Conservation (phyloP, 2,797 vertebrate genomes). For the Peromyscus nudipes region DNA sequence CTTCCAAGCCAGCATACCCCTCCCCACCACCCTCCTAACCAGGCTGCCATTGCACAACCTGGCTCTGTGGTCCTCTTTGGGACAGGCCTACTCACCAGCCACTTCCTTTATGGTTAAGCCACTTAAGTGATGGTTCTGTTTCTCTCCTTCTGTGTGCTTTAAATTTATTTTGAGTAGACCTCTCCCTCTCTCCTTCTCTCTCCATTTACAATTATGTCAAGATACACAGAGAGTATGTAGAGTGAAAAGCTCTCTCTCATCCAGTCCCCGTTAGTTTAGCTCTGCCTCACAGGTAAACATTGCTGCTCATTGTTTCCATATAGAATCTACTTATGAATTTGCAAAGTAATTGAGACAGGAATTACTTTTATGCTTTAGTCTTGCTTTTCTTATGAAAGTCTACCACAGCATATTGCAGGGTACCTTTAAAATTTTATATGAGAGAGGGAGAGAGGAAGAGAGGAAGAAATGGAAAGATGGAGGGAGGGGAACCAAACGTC, state of each 20-base stretch:
- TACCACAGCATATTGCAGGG: background rate
- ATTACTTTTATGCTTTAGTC: background rate
- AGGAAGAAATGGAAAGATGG: background rate
- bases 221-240: background rate
- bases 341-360: background rate
- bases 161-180: background rate
- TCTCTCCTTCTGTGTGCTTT: conserved; percentile 62
- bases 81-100: conserved; percentile 12
- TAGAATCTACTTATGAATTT: conserved; percentile 24
- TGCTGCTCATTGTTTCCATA: background rate
- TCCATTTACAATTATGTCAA: background rate
- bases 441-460: background rate
- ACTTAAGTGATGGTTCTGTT: conserved; percentile 31
- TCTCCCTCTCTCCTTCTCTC: background rate
- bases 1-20: rapidly evolving
- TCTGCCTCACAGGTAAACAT: background rate
- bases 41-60: background rate
- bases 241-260: background rate
- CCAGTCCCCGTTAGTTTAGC: background rate
- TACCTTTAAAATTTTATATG: background rate
- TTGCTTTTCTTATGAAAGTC: background rate
- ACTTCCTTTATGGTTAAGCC: conserved; percentile 52
- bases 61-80: background rate
- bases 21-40: background rate
- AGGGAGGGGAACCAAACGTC: background rate